phyloP scores from a whole-genome alignment of 2,113 vertebrate species.

The Corythornis vintsioides region DNA sequence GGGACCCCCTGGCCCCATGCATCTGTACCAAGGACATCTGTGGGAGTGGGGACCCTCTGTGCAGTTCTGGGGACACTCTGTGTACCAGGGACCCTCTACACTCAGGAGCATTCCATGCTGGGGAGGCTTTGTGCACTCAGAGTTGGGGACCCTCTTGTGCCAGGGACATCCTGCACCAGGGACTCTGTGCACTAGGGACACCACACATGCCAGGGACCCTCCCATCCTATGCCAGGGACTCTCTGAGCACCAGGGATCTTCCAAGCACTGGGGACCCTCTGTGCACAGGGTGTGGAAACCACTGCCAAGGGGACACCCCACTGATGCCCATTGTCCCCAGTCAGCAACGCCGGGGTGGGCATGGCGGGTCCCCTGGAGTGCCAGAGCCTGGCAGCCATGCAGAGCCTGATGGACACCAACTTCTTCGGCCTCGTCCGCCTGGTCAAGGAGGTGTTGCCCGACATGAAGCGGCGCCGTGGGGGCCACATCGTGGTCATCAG shows the following conservation, averaged over 20 bases:
- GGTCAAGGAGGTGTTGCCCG: constrained; percentile 76
- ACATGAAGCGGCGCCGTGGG: constrained; percentile 77
- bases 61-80: no score
- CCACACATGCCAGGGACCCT: no score
- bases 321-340: neutral
- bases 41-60: no score
- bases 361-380: constrained; percentile 82
- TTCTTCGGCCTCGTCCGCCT: constrained; percentile 78
- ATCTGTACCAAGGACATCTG: no score
- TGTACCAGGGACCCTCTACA: neutral
- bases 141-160: no score
- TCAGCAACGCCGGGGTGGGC: constrained; percentile 82
- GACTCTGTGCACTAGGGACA: no score
- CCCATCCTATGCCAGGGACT: neutral
- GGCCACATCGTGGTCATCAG: constrained; percentile 80
- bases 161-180: neutral
- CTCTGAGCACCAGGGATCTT: neutral
- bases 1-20: no score
- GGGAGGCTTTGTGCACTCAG: fast-evolving
- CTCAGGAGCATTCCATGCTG: neutral
- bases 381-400: constrained; percentile 75
- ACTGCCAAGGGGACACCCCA: fast-evolving
- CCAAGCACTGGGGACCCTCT: neutral
- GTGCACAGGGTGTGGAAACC: fast-evolving
- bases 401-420: constrained; percentile 77